Percentiles rank a stretch among this genome's conserved stretches.
These are phyloP conservation scores for Pseudopodoces humilis DNA, from an alignment of 2,113 vertebrate genomes.

Conservation along the genomic window DNA sequence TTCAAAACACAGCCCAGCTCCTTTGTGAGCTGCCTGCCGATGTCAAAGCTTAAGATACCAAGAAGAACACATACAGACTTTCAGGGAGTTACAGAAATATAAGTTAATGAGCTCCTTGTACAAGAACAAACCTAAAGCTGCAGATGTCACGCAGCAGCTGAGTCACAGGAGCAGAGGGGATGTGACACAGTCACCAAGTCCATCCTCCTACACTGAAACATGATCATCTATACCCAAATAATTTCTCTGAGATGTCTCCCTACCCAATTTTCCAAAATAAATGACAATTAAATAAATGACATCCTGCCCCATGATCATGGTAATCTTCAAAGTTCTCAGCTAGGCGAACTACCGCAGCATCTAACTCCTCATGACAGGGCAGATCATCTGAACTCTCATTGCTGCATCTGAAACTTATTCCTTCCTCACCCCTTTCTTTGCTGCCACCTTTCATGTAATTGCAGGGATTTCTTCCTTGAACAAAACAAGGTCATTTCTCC, in stretches of 20 bases:
- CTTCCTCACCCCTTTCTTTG: neutral
- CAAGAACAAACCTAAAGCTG: neutral
- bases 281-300: neutral
- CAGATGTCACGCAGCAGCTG: neutral
- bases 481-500: neutral
- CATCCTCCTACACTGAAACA: neutral
- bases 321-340: neutral
- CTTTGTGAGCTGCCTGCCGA: neutral
- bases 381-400: neutral
- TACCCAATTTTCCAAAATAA: neutral
- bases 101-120: neutral
- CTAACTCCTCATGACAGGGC: neutral
- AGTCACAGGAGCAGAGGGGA: neutral
- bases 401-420: accelerated
- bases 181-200: neutral
- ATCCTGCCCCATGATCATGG: accelerated
- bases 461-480: neutral
- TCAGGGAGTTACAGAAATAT: neutral
- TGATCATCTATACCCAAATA: neutral
- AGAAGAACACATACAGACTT: neutral
- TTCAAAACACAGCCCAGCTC: neutral
- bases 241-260: accelerated
- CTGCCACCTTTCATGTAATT: neutral
- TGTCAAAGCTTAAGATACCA: neutral
- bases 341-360: neutral